Base-by-base conservation (phyloP, 1,140 invertebrate species). In the Meteorus sp. region DNA sequence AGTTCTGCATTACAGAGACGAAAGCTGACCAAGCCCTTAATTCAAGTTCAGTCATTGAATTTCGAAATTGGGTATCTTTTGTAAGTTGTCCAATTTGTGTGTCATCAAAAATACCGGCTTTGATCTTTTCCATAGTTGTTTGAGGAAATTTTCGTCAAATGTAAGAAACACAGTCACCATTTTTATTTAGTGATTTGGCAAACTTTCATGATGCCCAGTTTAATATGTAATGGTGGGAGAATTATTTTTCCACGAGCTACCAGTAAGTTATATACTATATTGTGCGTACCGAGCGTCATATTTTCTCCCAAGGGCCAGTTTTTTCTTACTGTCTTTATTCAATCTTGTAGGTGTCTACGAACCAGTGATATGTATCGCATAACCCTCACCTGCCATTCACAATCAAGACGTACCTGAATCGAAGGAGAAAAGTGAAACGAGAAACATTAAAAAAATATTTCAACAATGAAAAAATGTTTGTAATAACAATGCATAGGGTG, bases 221-320 rank as follows among this genome's bases (percentile, higher is more conserved):
- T 78, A 13, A 77, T 74, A 63, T 77, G 68, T 9, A 74, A 47
- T 59, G 65, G 68, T 59, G 73, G 68, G 43, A 74, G 44, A 35
- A 70, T 59, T 9, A 68, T 65, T 61, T 66, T 63, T 6, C 65
- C 55, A 50, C 50, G 31, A 2, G 27, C 17, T 25, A 70, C 63
- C 17, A 67, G 37, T 35, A 62, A 63, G 11, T 61, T 41, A 29
- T 59, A 35, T 47, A 61, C 56, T 29, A 74, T 55, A 65, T 76
- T 72, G 27, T 59, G 52, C 43, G 60, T 63, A 20, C 64, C 68
- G 5, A 53, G 43, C 33, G 41, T 51, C 15, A 63, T 47, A n/a
- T 50, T 17, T 35, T 56, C 35, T 41, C 67, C 54, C 13, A 43
- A 7, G 23, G 59, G 61, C 52, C 67, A 69, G 8, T 56, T 20